Base-by-base conservation (phyloP, 2,888 invertebrate species). In the Diarsia brunnea region DNA sequence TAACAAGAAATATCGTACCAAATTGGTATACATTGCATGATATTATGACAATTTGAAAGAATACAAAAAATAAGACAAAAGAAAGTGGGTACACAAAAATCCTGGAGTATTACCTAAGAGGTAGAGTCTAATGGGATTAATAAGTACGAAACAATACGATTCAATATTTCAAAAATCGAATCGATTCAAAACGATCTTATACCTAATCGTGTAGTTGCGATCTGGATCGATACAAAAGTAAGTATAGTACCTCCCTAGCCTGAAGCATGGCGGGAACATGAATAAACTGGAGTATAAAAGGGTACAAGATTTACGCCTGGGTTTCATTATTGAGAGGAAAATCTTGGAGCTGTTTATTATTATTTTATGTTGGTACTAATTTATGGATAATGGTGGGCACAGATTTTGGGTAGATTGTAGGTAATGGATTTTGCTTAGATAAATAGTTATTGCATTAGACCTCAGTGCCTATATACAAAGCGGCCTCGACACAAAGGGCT, bases 241-340 rank as follows among this genome's bases (percentile, higher is more conserved):
- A 10, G 19, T 43, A 43, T 63, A 1, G 43, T 16, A 21, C 43
- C 8, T 4, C 63, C n/a, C 43, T 63, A n/a, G 53, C 65, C 67
- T 21, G 55, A 38, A 72, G 71, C 61, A 69, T 60, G 73, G 74
- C 51, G 71, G 45, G 69, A 81, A 84, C 77, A 76, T 81, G 74
- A 76, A 84, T 81, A 73, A 71, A 82, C 68, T 78, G 68, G 47
- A 65, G 60, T 63, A 63, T 63, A 69, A 71, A 76, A 81, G 71
- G 71, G 58, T 65, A 47, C 2, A 60, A 69, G 69, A 82, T 75
- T 73, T 76, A 75, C 60, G 66, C 72, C 49, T 61, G 58, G 43
- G 47, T 81, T 76, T 80, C 45, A 76, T 70, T 73, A 84, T 63
- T 51, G 49, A 68, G 55, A 24, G 49, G 19, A 27, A 73, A 76